These are phyloP conservation scores for Arnoldichthys spilopterus DNA, from an alignment of 2,797 vertebrate species.

Conservation along the genomic window DNA sequence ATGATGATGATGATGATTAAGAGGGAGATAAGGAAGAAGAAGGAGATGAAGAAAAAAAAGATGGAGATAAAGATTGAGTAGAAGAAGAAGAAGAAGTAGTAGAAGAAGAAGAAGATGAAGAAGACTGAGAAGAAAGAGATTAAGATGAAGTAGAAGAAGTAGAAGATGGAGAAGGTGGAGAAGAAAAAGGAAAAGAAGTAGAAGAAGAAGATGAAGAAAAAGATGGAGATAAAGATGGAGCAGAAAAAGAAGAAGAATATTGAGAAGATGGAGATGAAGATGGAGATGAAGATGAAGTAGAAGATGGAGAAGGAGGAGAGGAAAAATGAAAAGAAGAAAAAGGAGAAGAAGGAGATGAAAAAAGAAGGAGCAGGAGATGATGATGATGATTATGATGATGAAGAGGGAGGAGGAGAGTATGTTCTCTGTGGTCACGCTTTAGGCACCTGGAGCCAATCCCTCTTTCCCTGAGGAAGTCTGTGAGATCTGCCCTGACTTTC, in stretches of 20 bases:
- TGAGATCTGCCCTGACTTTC: slow-evolving; percentile 21
- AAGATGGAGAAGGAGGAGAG: not conserved
- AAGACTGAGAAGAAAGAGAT: not conserved
- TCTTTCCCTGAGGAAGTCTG: slow-evolving; percentile 14
- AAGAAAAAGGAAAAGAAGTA: not conserved
- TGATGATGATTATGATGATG: too few relatives aligned
- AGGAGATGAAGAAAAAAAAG: not conserved
- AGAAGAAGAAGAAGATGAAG: not conserved
- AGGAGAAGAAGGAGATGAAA: not conserved
- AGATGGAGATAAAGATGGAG: too few relatives aligned
- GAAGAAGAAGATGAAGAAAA: not conserved
- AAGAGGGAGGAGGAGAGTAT: not conserved
- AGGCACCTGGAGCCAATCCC: slow-evolving; percentile 37
- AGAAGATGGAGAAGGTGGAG: too few relatives aligned
- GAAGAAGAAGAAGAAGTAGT: not conserved
- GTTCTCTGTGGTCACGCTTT: slow-evolving; percentile 27
- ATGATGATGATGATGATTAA: not conserved
- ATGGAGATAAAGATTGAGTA: not conserved
- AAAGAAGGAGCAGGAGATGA: not conserved
- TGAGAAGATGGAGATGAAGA: not conserved
- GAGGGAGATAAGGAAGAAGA: not conserved
- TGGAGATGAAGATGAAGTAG: not conserved
- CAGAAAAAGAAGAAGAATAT: too few relatives aligned
- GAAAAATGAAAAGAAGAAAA: not conserved
- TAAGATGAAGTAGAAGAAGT: too few relatives aligned